Conservation (phyloP, 2,888 invertebrate species). For the Dione juno region DNA sequence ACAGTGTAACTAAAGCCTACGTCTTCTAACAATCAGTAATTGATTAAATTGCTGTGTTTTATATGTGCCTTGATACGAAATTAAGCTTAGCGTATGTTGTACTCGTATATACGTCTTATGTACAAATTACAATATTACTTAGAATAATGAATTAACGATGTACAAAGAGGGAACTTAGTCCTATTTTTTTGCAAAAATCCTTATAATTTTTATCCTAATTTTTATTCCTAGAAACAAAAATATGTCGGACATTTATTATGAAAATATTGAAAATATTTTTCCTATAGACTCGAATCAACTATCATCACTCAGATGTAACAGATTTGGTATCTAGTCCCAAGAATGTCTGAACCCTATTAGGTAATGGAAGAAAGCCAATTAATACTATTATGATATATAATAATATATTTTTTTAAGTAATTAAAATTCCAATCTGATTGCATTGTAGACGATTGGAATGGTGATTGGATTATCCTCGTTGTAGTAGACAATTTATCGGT, state of each 20-base stretch:
- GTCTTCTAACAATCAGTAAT: constrained; percentile 8
- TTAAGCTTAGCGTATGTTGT: not conserved
- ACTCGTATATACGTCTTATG: not conserved
- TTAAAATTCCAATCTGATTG: constrained; percentile 8
- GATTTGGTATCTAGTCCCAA: no score
- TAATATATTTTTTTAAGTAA: not conserved
- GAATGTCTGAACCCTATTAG: not conserved
- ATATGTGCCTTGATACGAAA: constrained; percentile 8
- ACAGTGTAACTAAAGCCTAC: constrained; percentile 4
- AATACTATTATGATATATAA: no score
- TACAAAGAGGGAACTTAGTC: no score
- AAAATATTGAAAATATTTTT: no score
- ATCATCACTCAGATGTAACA: no score
- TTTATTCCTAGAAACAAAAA: no score
- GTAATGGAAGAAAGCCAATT: not conserved
- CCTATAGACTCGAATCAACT: no score
- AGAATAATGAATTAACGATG: not conserved
- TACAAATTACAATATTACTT: not conserved
- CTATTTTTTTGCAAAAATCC: no score
- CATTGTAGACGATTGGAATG: not conserved
- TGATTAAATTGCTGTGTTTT: constrained; percentile 10
- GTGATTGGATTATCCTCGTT: constrained; percentile 9
- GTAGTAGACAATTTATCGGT: not conserved
- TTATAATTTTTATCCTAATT: no score
- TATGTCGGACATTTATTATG: no score